A percentile compares a stretch with the other conserved stretches of the same genome.
Conservation (phyloP, 2,888 invertebrate species). For the Zeuzera pyrina region DNA sequence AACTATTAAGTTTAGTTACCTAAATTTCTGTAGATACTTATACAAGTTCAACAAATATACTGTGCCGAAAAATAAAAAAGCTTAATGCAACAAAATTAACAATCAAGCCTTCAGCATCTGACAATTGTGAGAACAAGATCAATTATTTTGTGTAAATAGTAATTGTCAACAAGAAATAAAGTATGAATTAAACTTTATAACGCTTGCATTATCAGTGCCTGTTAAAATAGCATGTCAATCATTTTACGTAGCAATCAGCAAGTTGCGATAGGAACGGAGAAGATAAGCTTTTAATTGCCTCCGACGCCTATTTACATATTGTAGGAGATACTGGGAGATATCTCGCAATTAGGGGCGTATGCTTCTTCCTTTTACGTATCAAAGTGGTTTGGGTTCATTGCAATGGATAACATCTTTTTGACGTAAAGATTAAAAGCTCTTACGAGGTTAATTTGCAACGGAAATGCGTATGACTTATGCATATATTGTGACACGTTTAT, state of each 20-base stretch:
- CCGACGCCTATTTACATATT: slow-evolving; percentile 68
- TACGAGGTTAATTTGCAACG: slow-evolving; percentile 35
- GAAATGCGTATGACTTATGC: slow-evolving; percentile 7
- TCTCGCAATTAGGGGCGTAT: slow-evolving; percentile 67
- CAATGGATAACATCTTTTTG: slow-evolving; percentile 57
- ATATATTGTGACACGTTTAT: too few relatives aligned
- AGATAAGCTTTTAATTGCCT: slow-evolving; percentile 71
- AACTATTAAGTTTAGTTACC: too few relatives aligned
- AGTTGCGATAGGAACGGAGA: slow-evolving; percentile 46
- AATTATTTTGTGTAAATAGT: slow-evolving; percentile 68
- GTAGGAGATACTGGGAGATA: slow-evolving; percentile 60
- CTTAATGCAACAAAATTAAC: slow-evolving; percentile 52
- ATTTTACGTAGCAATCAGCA: slow-evolving; percentile 65
- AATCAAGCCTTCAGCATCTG: slow-evolving; percentile 54
- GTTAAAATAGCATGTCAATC: slow-evolving; percentile 68
- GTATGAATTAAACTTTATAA: slow-evolving; percentile 50
- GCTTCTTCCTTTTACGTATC: slow-evolving; percentile 60
- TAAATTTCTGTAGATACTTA: too few relatives aligned
- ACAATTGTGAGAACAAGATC: slow-evolving; percentile 72
- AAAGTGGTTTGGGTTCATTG: slow-evolving; percentile 38
- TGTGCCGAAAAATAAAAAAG: too few relatives aligned
- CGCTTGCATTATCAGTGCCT: slow-evolving; percentile 62
- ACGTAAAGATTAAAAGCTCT: slow-evolving; percentile 53
- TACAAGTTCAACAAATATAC: too few relatives aligned
- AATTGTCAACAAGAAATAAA: slow-evolving; percentile 65